Percentiles rank a stretch among this genome's conserved stretches.
phyloP scores from a whole-genome alignment of 2,113 vertebrate genomes.

The Neomonachus schauinslandi region DNA sequence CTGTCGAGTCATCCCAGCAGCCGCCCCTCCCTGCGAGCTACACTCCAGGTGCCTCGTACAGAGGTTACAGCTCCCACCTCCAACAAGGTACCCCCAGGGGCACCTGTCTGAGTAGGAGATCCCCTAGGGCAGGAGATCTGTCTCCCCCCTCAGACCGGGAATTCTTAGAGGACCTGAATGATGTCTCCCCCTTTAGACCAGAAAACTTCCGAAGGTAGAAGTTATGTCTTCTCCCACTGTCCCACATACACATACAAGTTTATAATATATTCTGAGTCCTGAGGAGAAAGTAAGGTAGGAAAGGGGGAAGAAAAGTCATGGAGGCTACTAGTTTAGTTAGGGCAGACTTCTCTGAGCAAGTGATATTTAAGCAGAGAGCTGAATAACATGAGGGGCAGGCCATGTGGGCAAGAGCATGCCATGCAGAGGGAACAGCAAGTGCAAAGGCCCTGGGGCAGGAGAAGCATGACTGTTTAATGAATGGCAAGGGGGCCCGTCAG shows the following conservation, averaged over 20 bases:
- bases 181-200: background rate
- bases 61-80: background rate
- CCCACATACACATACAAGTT: background rate
- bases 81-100: fast-evolving
- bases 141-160: background rate
- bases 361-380: background rate
- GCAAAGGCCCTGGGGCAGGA: background rate
- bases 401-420: background rate
- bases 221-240: background rate
- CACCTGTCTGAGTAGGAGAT: no score
- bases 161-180: background rate
- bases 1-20: background rate
- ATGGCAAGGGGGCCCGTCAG: background rate
- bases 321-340: background rate
- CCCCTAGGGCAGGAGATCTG: no score
- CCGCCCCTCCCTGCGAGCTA: fast-evolving
- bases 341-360: background rate
- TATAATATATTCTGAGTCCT: fast-evolving
- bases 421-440: background rate
- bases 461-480: background rate
- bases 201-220: background rate
- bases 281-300: background rate
- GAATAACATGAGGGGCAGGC: background rate
- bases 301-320: background rate
- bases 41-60: fast-evolving